A percentile compares a stretch with the other conserved stretches of the same genome.
phyloP scores from a whole-genome alignment of 2,113 vertebrate genomes.

The Eudorcas thomsonii region DNA sequence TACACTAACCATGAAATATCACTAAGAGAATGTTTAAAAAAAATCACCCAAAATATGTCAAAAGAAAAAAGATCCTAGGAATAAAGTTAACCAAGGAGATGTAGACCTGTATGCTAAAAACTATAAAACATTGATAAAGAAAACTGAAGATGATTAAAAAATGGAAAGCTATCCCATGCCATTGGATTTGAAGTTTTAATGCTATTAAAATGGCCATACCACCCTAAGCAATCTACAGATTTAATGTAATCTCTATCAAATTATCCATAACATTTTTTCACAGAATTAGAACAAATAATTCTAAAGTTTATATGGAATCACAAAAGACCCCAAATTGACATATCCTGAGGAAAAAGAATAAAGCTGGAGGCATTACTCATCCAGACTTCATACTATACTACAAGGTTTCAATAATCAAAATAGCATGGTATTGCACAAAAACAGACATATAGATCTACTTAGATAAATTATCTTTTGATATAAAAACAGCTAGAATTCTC shows the following conservation, averaged over 20 bases:
- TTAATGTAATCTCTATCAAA: background rate
- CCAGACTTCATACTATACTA: background rate
- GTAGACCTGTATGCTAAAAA: background rate
- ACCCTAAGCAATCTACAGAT: background rate
- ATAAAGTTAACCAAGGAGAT: background rate
- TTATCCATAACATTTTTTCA: background rate
- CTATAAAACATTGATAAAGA: background rate
- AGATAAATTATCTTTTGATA: background rate
- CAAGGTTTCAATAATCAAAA: background rate
- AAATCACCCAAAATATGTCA: background rate
- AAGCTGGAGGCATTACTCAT: background rate
- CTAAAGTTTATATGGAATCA: background rate
- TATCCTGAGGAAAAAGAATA: background rate
- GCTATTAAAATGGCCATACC: background rate
- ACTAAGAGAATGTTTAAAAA: background rate
- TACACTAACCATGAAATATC: background rate
- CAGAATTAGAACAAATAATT: background rate
- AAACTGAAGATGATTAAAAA: background rate
- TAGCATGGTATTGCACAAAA: background rate
- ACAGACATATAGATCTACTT: background rate
- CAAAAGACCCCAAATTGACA: background rate
- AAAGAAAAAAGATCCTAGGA: background rate
- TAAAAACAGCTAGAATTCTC: background rate
- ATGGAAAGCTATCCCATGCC: background rate
- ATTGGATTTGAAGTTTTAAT: background rate